Evolutionary conservation across 1,140 invertebrate genomes (phyloP).

Genomic region (Paracyclopina nana): DNA sequence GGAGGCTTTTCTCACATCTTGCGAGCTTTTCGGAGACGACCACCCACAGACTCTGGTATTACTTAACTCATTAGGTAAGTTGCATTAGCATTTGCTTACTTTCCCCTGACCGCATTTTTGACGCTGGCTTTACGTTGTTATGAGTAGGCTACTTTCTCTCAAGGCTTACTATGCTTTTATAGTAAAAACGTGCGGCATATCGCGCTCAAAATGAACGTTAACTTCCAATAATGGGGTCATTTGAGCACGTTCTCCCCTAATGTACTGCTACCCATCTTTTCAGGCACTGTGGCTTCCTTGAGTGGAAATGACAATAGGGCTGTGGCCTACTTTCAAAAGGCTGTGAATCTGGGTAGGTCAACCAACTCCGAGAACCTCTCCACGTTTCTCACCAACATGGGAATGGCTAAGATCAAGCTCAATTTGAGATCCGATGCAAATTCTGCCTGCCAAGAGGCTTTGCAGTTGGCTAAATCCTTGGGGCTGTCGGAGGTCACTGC

Average conservation of each 20-base stretch:
- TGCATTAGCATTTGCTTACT: not conserved
- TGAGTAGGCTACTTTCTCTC: too few species aligned
- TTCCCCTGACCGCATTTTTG: not conserved
- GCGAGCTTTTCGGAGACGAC: not conserved
- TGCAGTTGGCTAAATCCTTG: not conserved
- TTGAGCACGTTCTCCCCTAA: too few species aligned
- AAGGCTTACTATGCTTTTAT: not conserved
- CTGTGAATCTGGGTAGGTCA: not conserved
- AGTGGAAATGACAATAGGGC: not conserved
- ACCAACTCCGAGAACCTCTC: not conserved
- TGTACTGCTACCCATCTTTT: not conserved
- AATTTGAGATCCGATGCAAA: not conserved
- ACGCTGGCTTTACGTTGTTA: too few species aligned
- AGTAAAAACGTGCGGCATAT: not conserved
- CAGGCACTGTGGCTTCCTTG: conserved; percentile 1
- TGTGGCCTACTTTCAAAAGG: conserved; percentile 2
- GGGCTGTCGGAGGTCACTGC: not conserved
- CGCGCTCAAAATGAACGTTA: too few species aligned
- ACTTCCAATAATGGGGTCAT: too few species aligned
- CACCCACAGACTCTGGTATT: conserved; percentile 8
- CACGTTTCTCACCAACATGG: not conserved
- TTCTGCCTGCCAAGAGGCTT: not conserved
- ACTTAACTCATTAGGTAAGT: conserved; percentile 12
- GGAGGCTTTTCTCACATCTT: not conserved
- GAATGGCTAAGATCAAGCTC: not conserved